Evolutionary conservation across 2,888 invertebrate species (phyloP), one percentile per base, ranked within the genome.

Genomic region (Deilephila porcellus): DNA sequence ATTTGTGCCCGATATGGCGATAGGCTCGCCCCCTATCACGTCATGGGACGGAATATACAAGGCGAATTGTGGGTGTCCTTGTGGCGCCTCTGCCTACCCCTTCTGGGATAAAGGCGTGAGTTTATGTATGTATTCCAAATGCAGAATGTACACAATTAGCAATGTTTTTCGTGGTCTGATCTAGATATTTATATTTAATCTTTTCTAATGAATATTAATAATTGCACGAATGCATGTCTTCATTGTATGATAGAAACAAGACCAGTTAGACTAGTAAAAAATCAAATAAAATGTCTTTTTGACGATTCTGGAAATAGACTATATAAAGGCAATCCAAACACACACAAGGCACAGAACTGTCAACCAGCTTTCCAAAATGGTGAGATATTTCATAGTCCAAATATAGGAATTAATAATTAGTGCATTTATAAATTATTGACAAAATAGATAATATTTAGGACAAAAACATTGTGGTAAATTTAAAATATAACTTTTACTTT

Each of bases 321-420:
- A n/a, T 60, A 73, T 62, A 64, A 34, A 56, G 56, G 56, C 56
- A n/a, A 6, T n/a, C 56, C 17, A 56, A 56, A 19, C 17, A n/a
- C 6, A 17, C 5, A n/a, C 56, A 19, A 56, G 4, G 17, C n/a
- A 56, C n/a, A 56, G n/a, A 56, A 17, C 56, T n/a, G n/a, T n/a
- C 56, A 56, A 56, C 56, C 56, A 56, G 56, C 56, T 56, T 56
- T 56, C 17, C 56, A 56, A 56, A 56, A 56, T 56, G 56, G 56
- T 56, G n/a, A 56, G 56, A 56, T 14, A 56, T 56, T n/a, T 4
- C 4, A 17, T 56, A n/a, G 5, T 56, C 53, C 19, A 17, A 19
- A n/a, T n/a, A n/a, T n/a, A n/a, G 1, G 0, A 56, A n/a, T 53
- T 0, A 14, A 8, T 1, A 52, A n/a, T 19, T 56, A n/a, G 17